Base-by-base conservation (phyloP, 2,113 vertebrate genomes). In the Hippolais icterina region DNA sequence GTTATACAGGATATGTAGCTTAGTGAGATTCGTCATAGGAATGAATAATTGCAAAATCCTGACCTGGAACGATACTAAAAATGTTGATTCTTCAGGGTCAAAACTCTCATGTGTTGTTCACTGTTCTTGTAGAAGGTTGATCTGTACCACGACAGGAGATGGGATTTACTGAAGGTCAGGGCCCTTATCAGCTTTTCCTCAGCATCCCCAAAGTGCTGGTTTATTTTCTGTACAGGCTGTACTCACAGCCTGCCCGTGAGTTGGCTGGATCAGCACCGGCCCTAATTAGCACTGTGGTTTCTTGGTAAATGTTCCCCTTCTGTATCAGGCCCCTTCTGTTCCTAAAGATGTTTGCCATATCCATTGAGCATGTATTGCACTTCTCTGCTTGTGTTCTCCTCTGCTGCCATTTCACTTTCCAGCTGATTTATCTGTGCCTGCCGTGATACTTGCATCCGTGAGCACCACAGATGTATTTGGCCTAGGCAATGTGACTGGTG, bases 21-120 rank as follows among this genome's bases (percentile, higher is more conserved):
- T 91, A 68, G 57, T 89, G 74, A 95, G 39, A 54, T 64, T 64
- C 61, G 59, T 83, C 70, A 79, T 46, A 63, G 63, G 53, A 78
- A 87, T 90, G 74, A 86, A 54, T 91, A 47, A 84, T 90, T 88
- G 59, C 39, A 69, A 80, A 69, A 63, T 77, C 27, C 15, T 83
- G 42, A 31, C 23, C 29, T 25, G 21, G n/a, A 39, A 39, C 37
- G 18, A 61, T 18, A 37, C 54, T 70, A 59, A n/a, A 47, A 60
- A 33, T 16, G 1, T 60, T 65, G 22, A 42, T 83, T 89, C 14
- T 83, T 83, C 6, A 13, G 22, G 21, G 54, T 56, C 44, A 83
- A 42, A 89, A 42, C 10, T 68, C 39, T 46, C 33, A 16, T 44
- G 18, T 28, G 54, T 14, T 76, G 9, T 77, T 86, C 17, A 14